phyloP scores from a whole-genome alignment of 2,797 vertebrate genomes.

The Arctocebus calabarensis region DNA sequence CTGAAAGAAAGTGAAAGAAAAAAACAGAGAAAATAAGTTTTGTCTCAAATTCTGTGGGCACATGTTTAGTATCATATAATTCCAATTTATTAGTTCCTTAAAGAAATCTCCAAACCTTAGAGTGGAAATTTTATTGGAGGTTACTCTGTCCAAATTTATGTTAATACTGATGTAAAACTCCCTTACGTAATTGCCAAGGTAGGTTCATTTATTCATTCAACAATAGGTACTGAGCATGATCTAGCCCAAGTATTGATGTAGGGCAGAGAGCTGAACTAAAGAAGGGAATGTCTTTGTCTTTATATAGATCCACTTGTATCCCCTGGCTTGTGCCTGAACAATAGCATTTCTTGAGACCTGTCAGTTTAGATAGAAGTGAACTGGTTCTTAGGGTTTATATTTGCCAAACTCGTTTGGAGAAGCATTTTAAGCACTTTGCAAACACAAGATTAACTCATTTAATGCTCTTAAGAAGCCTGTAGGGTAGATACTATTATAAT shows the following conservation, averaged over 20 bases:
- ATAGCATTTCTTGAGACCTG: neutral
- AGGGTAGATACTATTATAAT: neutral
- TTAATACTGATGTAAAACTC: neutral
- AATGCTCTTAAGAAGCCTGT: neutral
- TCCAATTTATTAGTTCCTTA: neutral
- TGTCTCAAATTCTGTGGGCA: neutral
- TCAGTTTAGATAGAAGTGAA: neutral
- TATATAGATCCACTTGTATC: neutral
- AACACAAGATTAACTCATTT: neutral
- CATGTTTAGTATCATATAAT: neutral
- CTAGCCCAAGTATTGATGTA: neutral
- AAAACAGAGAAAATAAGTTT: neutral
- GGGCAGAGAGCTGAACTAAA: neutral
- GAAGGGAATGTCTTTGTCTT: neutral
- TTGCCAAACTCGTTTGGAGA: neutral
- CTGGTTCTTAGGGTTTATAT: neutral
- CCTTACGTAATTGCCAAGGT: neutral
- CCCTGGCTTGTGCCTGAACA: neutral
- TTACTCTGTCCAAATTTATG: neutral
- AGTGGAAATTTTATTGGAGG: neutral
- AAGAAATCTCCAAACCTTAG: conserved; percentile 30
- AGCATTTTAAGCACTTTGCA: conserved; percentile 19
- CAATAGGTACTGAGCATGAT: neutral
- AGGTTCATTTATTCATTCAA: neutral
- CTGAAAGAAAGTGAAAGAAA: neutral